Conservation (phyloP, 2,797 vertebrate species). For the Periophthalmus magnuspinnatus region DNA sequence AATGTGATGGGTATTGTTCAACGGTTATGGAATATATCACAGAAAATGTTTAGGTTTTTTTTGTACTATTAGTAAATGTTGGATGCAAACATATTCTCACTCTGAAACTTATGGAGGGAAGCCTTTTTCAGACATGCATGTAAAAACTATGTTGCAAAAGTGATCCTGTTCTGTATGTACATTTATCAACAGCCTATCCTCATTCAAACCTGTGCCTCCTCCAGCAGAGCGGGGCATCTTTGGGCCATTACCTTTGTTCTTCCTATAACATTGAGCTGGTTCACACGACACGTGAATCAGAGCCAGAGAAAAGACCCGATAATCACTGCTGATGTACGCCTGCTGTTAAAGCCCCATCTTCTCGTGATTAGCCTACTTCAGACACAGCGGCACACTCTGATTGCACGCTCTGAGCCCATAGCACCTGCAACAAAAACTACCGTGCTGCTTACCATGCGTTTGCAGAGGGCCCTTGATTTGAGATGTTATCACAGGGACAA, state of each 20-base stretch:
- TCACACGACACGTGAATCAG: slow-evolving; percentile 32
- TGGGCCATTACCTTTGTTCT: slow-evolving; percentile 40
- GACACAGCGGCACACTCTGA: slow-evolving; percentile 48
- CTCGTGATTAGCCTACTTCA: slow-evolving; percentile 62
- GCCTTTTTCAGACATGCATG: too few species aligned
- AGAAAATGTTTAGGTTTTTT: too few species aligned
- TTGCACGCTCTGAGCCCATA: slow-evolving; percentile 45
- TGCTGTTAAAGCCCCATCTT: slow-evolving; percentile 55
- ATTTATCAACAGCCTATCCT: not conserved
- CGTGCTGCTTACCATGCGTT: slow-evolving; percentile 11
- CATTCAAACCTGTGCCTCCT: not conserved
- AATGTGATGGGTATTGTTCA: too few species aligned
- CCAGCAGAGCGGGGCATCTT: slow-evolving; percentile 6
- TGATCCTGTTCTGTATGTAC: not conserved
- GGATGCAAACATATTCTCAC: too few species aligned
- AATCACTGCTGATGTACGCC: slow-evolving; percentile 57
- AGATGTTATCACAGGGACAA: slow-evolving; percentile 9
- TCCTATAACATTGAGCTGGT: slow-evolving; percentile 27
- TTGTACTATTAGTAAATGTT: too few species aligned
- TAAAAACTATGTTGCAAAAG: not conserved
- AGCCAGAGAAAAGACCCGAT: slow-evolving; percentile 22
- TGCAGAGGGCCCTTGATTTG: slow-evolving; percentile 47
- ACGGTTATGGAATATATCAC: too few species aligned
- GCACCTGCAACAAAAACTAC: slow-evolving; percentile 47
- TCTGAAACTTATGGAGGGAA: too few species aligned